A percentile compares a stretch with the other conserved stretches of the same genome.
These are phyloP conservation scores for Paralichthys olivaceus DNA, from an alignment of 2,113 vertebrate genomes.

Conservation along the genomic window DNA sequence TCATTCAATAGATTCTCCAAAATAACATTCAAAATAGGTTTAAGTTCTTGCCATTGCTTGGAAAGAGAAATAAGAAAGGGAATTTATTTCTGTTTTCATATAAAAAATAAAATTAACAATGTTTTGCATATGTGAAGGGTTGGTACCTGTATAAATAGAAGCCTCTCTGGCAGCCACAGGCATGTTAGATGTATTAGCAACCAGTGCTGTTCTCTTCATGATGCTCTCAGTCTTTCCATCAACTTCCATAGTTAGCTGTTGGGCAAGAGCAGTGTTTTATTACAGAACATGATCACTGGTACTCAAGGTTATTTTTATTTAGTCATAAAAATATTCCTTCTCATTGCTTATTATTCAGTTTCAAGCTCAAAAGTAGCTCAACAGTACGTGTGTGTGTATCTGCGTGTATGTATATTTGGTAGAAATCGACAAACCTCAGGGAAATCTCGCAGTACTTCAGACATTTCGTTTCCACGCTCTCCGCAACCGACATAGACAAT, in stretches of 20 bases:
- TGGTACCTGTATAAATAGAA: conserved; percentile 93
- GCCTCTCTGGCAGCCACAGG: conserved; percentile 97
- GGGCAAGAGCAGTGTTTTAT: conserved; percentile 4
- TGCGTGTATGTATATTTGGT: neutral
- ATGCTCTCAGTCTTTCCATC: conserved; percentile 96
- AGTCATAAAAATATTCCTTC: neutral
- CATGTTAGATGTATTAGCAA: conserved; percentile 98
- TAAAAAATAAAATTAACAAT: neutral
- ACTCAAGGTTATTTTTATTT: neutral
- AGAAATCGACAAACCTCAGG: conserved; percentile 88
- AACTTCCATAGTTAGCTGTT: conserved; percentile 95
- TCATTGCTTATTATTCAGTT: neutral
- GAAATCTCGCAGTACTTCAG: conserved; percentile 97
- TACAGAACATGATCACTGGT: neutral
- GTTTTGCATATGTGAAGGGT: neutral
- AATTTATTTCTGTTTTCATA: neutral
- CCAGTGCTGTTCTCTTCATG: conserved; percentile 97
- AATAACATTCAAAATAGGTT: neutral
- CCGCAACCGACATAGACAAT: conserved; percentile 98
- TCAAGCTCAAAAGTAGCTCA: neutral
- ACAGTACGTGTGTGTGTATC: too few species aligned
- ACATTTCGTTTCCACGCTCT: conserved; percentile 99
- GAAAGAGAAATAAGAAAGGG: neutral
- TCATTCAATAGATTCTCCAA: neutral
- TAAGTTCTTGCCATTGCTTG: neutral